Percentiles rank a stretch among this genome's conserved stretches.
These are phyloP conservation scores for Sabatieria punctata DNA, from an alignment of 2,888 invertebrate genomes.

Conservation along the genomic window DNA sequence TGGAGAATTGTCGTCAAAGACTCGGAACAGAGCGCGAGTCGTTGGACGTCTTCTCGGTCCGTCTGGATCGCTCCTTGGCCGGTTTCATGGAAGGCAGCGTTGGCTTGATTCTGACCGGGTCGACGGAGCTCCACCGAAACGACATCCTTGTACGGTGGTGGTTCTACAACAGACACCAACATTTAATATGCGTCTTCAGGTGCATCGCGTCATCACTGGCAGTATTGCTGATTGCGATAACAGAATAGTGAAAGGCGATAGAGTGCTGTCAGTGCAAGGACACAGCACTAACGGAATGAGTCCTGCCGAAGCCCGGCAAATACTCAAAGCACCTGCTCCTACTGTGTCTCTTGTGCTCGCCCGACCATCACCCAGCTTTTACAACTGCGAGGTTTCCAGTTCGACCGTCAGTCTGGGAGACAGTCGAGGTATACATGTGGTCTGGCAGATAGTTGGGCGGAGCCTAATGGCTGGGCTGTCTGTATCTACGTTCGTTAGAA, in stretches of 20 bases:
- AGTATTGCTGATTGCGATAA: conserved; percentile 74
- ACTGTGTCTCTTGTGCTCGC: no score
- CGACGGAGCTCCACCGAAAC: background rate
- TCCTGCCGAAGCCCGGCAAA: no score
- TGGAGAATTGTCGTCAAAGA: background rate
- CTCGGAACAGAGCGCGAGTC: background rate
- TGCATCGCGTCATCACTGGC: conserved; percentile 66
- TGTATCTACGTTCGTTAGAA: no score
- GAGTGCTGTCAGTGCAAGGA: conserved; percentile 73
- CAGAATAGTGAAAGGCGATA: conserved; percentile 63
- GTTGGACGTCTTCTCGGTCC: background rate
- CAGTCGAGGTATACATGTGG: no score
- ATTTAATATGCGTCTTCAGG: conserved; percentile 39
- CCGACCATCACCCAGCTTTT: no score
- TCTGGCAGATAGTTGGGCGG: no score
- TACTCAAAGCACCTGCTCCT: no score
- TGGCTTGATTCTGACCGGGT: conserved; percentile 1
- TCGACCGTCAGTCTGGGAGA: no score
- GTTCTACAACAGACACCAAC: background rate
- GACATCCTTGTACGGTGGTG: background rate
- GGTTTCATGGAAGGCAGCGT: background rate
- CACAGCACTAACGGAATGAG: no score
- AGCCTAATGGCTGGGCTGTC: no score
- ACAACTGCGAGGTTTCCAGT: no score
- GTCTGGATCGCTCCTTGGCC: background rate